Evolutionary conservation across 2,888 invertebrate genomes (phyloP).

Genomic region (Drosophila quinaria): DNA sequence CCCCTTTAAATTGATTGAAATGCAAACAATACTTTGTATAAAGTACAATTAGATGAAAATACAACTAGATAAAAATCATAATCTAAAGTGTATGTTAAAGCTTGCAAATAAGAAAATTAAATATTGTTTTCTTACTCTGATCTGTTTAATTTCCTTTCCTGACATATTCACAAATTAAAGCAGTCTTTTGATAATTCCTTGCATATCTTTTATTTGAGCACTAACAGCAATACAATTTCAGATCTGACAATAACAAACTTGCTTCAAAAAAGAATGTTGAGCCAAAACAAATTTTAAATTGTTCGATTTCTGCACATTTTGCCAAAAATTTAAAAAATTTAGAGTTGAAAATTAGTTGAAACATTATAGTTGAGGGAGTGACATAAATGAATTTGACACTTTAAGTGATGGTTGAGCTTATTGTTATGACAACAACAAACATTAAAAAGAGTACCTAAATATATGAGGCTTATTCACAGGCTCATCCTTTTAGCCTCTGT

Average conservation of each 20-base stretch:
- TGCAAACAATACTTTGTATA: conserved; percentile 3
- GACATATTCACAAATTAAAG: background rate
- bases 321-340: background rate
- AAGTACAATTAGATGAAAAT: background rate
- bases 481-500: conserved; percentile 28
- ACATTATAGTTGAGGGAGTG: background rate
- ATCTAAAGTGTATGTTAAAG: background rate
- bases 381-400: conserved; percentile 24
- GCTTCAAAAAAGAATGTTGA: no score
- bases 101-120: no score
- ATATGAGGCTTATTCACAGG: conserved; percentile 28
- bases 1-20: conserved; percentile 13
- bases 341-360: background rate
- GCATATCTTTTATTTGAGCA: background rate
- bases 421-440: conserved; percentile 28
- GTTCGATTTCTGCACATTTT: background rate
- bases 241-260: no score
- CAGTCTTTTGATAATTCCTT: background rate
- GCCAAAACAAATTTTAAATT: background rate
- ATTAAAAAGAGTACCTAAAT: conserved; percentile 10
- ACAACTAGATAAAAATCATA: background rate
- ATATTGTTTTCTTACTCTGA: no score
- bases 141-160: background rate
- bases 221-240: background rate
- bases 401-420: conserved; percentile 22